Evolutionary conservation across 2,888 invertebrate genomes (phyloP), one percentile per base, ranked within the genome.

Genomic region (Gortyna flavago): DNA sequence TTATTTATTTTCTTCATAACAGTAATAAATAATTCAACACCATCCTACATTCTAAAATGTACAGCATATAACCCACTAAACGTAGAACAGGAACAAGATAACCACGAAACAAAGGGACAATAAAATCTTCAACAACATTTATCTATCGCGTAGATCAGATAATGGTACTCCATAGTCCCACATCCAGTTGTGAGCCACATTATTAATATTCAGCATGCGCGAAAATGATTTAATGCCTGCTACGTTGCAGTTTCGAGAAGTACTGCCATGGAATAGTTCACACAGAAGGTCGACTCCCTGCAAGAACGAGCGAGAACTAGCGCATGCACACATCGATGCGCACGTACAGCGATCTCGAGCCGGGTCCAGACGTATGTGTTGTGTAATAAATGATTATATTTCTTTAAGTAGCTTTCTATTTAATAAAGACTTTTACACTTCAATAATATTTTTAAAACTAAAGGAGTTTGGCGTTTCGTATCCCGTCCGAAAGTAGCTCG

Each of bases 121-220:
- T 83, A 79, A 85, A 83, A 88, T 86, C 59, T 66, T 74, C 70
- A 67, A 79, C 82, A 86, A 87, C 84, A 77, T 83, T 77, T 75
- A 84, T 83, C 73, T 86, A 85, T 77, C 79, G 80, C 68, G 68
- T 77, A 72, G 74, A 85, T 85, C 84, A 73, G 79, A 80, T 89
- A 89, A 89, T 87, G 85, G 79, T 57, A 80, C 82, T 61, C 81
- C 74, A 70, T 73, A 84, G 70, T 64, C 54, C 75, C 77, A 72
- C 81, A 83, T 84, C 80, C 85, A 85, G 84, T 85, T 80, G 80
- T 66, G 84, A 82, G 81, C 90, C 90, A 84, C 89, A 91, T 92
- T 93, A 93, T 94, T 93, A 94, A 94, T 94, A 94, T 94, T 93
- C 93, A 93, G 89, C 90, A 92, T 91, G 93, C 90, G 93, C 85